Evolutionary conservation across 2,888 invertebrate genomes (phyloP), one percentile per base, ranked within the genome.

Genomic region (Quadroppia sp.): DNA sequence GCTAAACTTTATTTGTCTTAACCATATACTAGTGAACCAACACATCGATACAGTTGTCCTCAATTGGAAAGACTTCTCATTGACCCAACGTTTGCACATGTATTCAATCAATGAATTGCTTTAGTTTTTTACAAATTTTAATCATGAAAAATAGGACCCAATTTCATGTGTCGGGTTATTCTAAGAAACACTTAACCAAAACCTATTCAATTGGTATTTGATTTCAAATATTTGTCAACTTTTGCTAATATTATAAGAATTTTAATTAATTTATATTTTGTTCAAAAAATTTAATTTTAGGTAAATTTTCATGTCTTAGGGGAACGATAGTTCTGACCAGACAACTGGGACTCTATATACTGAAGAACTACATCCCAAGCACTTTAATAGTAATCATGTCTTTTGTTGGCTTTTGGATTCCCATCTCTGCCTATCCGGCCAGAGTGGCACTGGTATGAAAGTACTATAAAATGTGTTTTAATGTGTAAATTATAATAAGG

Each of bases 401-500:
- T 7, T 77, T 77, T 32, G 75, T 77, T 1, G 76, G 77, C 1
- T 77, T 78, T 56, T 78, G 78, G 78, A 76, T 78, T 50, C 78
- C 78, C 0, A 73, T 76, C 1, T 75, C 75, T 32, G 77, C 77
- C 1, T 78, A 77, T 48, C 77, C 78, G 1, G 78, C 78, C 2
- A 40, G 78, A 32, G 77, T 78, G 11, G 76, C 76, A 0, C 48
- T 77, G 17, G 75, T 59, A n/a, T 28, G 53, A 53, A 17, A 74
- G 50, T 53, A 1, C 13, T 53, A 15, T 53, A 48, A 32, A 69
- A 69, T 32, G 50, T 40, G 1, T 20, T 45, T 17, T 42, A 42
- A 42, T 69, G 25, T 45, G 17, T 45, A 69, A 3, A 4, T 36
- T 9, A 36, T n/a, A n/a, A n/a, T 11, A 45, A 36, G 15, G 9